Evolutionary conservation across 1,140 invertebrate genomes (phyloP), one percentile per base, ranked within the genome.

Genomic region (Euglossa dilemma): DNA sequence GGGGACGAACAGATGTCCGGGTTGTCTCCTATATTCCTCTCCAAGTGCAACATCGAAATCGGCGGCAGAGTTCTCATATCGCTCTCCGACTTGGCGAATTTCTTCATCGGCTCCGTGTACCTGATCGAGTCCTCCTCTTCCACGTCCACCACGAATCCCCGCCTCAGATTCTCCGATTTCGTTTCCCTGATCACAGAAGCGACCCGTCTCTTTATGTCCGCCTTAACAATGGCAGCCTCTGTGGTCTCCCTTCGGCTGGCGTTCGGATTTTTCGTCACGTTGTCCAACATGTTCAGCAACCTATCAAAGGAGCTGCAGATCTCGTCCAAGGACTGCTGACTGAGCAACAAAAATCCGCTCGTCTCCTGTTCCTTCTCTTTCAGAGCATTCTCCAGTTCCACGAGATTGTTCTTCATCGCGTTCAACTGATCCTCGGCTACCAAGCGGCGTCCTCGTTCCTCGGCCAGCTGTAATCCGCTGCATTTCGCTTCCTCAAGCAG

Each of bases 81-180:
- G 25, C 90, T 90, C 50, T 93, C 93, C 0, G 93, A 94, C 16
- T 92, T 92, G 2, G 88, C 90, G 14, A 91, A 85, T 71, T 92
- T 94, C 14, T 75, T 92, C 0, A 85, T 45, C 0, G 80, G 80
- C 0, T 90, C 86, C 0, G 72, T 50, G 25, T 89, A 79, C 11
- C 50, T 23, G 5, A 78, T 52, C 45, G 76, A 45, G 7, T 72
- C 50, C 5, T 71, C 52, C 20, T 66, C n/a, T 6, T 82, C 64
- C 3, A 52, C 2, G 9, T 80, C 52, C 28, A 79, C 80, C 11
- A 71, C 67, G 18, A 83, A 86, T 6, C 87, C 90, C 1, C 87
- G 78, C 61, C 87, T 80, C 11, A 91, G 75, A n/a, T 90, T 92
- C 52, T 94, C 94, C 0, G 93, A 94, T 54, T 93, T 94, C 0